Percentiles rank a stretch among this genome's conserved stretches.
Conservation (phyloP, 2,113 vertebrate genomes). For the Clarias gariepinus region DNA sequence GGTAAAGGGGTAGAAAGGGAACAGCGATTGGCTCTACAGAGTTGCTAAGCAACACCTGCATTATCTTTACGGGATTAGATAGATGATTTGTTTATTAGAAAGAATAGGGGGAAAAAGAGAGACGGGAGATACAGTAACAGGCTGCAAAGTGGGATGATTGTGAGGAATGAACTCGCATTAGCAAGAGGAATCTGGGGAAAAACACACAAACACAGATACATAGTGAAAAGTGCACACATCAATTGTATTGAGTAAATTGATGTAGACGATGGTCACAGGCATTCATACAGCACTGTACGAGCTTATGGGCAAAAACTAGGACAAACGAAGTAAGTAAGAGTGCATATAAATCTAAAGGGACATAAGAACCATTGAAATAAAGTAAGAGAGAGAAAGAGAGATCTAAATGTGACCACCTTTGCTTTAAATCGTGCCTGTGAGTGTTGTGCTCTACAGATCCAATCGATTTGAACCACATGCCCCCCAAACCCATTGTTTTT, state of each 20-base stretch:
- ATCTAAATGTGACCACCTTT: neutral
- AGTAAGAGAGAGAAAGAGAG: neutral
- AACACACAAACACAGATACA: neutral
- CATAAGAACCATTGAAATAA: neutral
- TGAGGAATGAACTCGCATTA: neutral
- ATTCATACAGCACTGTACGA: neutral
- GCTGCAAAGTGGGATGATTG: neutral
- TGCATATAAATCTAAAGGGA: neutral
- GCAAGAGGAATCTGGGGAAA: neutral
- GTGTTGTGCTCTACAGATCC: neutral
- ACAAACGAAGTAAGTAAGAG: too few relatives aligned
- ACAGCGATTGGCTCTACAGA: neutral
- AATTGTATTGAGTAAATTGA: neutral
- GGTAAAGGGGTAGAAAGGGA: neutral
- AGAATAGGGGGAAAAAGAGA: neutral
- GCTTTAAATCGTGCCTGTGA: neutral
- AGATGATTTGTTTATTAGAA: neutral
- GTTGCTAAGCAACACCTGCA: constrained; percentile 1
- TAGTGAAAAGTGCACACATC: neutral
- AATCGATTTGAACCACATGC: neutral
- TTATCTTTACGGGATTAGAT: neutral
- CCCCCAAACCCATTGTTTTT: too few relatives aligned
- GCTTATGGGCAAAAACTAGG: neutral
- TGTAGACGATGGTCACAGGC: neutral
- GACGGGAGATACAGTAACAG: neutral